Evolutionary conservation across 2,797 vertebrate genomes (phyloP), one percentile per base, ranked within the genome.

Genomic region (Leucoraja ocellata): DNA sequence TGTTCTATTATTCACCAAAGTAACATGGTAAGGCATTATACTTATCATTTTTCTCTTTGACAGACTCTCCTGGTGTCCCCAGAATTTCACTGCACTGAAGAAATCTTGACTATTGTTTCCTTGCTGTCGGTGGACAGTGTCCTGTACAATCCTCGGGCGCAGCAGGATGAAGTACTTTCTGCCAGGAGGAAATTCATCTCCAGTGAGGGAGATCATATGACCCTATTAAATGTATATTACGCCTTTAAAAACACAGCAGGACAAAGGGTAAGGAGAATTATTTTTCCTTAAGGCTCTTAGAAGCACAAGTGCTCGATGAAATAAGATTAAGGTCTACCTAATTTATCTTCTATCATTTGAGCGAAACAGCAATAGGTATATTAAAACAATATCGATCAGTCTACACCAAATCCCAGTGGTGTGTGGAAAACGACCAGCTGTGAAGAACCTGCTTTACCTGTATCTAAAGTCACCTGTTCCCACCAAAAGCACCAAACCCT

Each of bases 91-190:
- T 99, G 99, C 90, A 97, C 98, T 0, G 98, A 99, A 94, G 99
- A 99, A 95, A 96, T 99, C 91, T 94, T 99, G 95, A 99, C 96
- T 95, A 98, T 99, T 0, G 96, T 99, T 83, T 97, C 99, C 0
- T 96, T 99, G 95, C 95, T 99, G 0, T 99, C 98, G 0, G 99
- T 99, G 96, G 98, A 99, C 96, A 98, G 97, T 0, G 97, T 99
- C 61, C 97, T 99, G 58, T 97, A 97, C 94, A 99, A 97, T 94
- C 98, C 98, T 0, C 98, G 98, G 0, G 96, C 97, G 5, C 97
- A 96, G 74, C 94, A 98, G 73, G 99, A 99, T 0, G 98, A 99
- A 74, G 98, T 98, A 68, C 97, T 97, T 0, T 95, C 97, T 0
- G 94, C 95, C 3, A 97, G 98, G 93, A 99, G 96, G 96, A 99